phyloP scores from a whole-genome alignment of 2,888 invertebrate species.

The Macroteleia sp. region DNA sequence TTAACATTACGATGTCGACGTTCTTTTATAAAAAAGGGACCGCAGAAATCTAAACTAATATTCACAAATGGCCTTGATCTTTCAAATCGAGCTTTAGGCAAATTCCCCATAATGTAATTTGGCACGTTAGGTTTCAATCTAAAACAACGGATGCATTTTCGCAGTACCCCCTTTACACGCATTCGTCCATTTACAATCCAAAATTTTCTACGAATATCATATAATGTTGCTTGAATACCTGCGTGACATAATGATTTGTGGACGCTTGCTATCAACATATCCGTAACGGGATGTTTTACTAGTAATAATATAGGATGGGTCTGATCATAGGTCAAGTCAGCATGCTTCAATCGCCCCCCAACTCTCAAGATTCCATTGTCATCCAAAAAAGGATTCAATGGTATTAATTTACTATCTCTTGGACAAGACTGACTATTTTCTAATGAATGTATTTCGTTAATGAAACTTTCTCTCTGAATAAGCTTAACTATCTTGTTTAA shows the following conservation, averaged over 20 bases:
- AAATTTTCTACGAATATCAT: neutral
- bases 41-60: slow-evolving; percentile 71
- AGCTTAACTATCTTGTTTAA: neutral
- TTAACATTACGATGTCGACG: slow-evolving; percentile 45
- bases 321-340: neutral
- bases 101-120: neutral
- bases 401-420: slow-evolving; percentile 4
- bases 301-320: neutral
- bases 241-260: neutral
- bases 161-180: neutral
- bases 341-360: slow-evolving; percentile 33
- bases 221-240: neutral
- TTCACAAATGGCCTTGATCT: slow-evolving; percentile 58
- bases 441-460: neutral
- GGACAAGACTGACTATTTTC: slow-evolving; percentile 3
- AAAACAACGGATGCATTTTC: neutral
- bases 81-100: neutral
- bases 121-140: neutral
- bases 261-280: neutral
- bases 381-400: slow-evolving; percentile 6
- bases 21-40: slow-evolving; percentile 66
- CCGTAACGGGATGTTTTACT: neutral
- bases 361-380: slow-evolving; percentile 28
- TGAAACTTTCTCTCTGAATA: slow-evolving; percentile 15
- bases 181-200: neutral